These are phyloP conservation scores for Gymnoscopelus microlampas DNA, from an alignment of 2,797 vertebrate genomes.

Conservation along the genomic window DNA sequence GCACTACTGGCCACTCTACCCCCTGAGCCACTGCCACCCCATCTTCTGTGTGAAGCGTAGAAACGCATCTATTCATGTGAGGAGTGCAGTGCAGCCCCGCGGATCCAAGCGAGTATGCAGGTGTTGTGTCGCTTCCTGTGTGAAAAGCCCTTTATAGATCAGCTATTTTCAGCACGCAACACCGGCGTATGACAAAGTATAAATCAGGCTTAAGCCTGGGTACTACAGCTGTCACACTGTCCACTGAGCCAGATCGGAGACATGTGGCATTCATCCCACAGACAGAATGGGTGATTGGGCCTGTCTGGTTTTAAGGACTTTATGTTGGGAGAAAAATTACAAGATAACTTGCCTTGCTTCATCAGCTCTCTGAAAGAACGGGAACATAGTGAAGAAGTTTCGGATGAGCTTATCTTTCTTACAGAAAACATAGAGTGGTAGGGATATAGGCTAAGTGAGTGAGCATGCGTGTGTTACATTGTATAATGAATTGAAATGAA, in stretches of 20 bases:
- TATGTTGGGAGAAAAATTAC: constrained; percentile 1
- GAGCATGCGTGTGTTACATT: no score
- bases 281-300: constrained; percentile 7
- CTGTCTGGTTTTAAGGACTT: constrained; percentile 23
- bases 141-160: no score
- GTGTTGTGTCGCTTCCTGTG: no score
- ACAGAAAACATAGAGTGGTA: neutral
- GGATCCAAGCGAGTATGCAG: no score
- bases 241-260: constrained; percentile 31
- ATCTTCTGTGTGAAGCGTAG: no score
- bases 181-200: no score
- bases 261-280: constrained; percentile 16
- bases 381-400: constrained; percentile 11
- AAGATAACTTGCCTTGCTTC: constrained; percentile 18
- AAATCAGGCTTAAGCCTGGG: constrained; percentile 2
- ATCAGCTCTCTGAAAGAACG: constrained; percentile 21
- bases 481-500: no score
- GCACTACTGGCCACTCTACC: no score
- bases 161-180: no score
- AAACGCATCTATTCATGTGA: no score
- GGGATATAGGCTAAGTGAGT: neutral
- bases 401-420: neutral
- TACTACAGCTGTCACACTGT: constrained; percentile 18
- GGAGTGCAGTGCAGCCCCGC: no score
- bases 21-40: no score